Evolutionary conservation across 2,888 invertebrate genomes (phyloP), one percentile per base, ranked within the genome.

Genomic region (Drosophila koepferae): DNA sequence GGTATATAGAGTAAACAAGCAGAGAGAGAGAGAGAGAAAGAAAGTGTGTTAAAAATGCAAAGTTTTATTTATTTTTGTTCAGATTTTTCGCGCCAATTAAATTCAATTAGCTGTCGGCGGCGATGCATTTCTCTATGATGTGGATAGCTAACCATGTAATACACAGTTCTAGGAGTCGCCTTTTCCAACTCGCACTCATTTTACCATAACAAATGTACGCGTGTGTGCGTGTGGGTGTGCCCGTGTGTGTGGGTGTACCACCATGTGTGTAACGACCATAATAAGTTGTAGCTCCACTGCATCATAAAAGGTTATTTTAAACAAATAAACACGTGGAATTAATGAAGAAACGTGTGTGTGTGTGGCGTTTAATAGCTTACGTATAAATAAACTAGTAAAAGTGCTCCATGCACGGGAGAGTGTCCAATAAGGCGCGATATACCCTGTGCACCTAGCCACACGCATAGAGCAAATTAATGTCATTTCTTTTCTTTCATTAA

Each of bases 281-380:
- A 77, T 68, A 56, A 69, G 56, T 53, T 76, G 76, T 82, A 84
- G 83, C 83, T 88, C 83, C 83, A 86, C 77, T 77, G 80, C 77
- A 64, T 69, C 88, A 65, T 83, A 83, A 83, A 83, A 88, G 88
- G 83, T 83, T 85, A 88, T 79, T 88, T 84, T 86, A 84, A 84
- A 84, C 88, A 84, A 84, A 84, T 88, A 84, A 84, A 84, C 83
- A 84, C 82, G 88, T 84, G 86, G 82, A 87, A 68, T 85, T 87
- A 85, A 83, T 85, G 80, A 85, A 73, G 86, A 87, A 84, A 82
- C 82, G 88, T 82, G 85, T 81, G 88, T 82, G 85, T 81, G 76
- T 69, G 76, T 40, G 54, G 71, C 82, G 70, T 66, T 77, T 82
- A 71, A 71, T 77, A 70, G 62, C 55, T 71, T 58, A 55, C 65